These are phyloP conservation scores for Bradynema listronoti DNA, from an alignment of 1,140 invertebrate species.

Conservation along the genomic window DNA sequence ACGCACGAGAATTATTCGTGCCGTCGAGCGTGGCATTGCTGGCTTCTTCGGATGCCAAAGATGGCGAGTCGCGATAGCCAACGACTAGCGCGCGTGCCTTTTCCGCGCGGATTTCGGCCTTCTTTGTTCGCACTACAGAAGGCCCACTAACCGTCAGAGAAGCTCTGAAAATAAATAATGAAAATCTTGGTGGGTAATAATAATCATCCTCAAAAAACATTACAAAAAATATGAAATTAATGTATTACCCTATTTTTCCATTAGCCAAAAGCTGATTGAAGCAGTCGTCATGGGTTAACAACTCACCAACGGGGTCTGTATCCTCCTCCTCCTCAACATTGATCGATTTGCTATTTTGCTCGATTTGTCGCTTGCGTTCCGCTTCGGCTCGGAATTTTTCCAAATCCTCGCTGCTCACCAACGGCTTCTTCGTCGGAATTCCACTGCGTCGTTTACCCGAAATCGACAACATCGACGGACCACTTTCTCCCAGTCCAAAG, in stretches of 20 bases:
- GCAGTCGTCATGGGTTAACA: slow-evolving; percentile 13
- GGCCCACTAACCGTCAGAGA: slow-evolving; percentile 12
- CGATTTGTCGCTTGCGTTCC: background rate
- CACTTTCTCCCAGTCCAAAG: too few species aligned
- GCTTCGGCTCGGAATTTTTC: slow-evolving; percentile 23
- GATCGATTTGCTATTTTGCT: slow-evolving; percentile 7
- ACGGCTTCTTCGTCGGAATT: slow-evolving; percentile 26
- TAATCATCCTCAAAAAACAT: slow-evolving; percentile 11
- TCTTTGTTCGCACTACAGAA: slow-evolving; percentile 25
- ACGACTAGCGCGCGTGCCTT: slow-evolving; percentile 1
- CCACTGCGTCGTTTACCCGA: slow-evolving; percentile 12
- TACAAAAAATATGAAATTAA: slow-evolving; percentile 6
- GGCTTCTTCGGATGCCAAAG: background rate
- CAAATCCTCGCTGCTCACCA: slow-evolving; percentile 23
- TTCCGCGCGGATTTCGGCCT: slow-evolving; percentile 30
- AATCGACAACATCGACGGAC: too few species aligned
- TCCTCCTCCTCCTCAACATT: slow-evolving; percentile 18
- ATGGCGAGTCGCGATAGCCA: background rate
- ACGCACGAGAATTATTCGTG: slow-evolving; percentile 9
- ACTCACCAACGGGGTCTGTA: slow-evolving; percentile 6
- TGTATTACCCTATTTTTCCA: slow-evolving; percentile 20
- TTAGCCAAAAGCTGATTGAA: slow-evolving; percentile 21
- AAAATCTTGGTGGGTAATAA: background rate
- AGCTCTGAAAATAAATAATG: slow-evolving; percentile 9
- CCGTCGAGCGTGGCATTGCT: too few species aligned